Evolutionary conservation across 2,888 invertebrate species (phyloP).

Genomic region (Drosophila neotestacea): DNA sequence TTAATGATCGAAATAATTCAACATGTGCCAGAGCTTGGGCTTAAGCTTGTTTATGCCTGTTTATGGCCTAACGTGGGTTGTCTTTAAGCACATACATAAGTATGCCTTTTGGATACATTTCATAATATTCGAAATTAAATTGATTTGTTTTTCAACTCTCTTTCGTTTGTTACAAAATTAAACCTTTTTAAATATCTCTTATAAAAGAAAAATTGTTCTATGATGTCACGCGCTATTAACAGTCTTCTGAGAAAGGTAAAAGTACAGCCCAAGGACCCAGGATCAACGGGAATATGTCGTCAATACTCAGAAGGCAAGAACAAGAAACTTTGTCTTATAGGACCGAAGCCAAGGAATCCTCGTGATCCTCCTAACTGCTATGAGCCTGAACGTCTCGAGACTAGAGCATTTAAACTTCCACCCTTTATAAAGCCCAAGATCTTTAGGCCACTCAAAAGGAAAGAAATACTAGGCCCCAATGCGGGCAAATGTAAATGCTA

Average conservation of each 20-base stretch:
- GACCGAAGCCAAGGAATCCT: neutral
- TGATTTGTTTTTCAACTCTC: neutral
- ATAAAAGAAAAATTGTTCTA: neutral
- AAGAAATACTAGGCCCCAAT: constrained; percentile 46
- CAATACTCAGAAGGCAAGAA: constrained; percentile 1
- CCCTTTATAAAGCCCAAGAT: constrained; percentile 21
- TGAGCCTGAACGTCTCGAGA: constrained; percentile 11
- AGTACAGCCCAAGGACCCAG: neutral
- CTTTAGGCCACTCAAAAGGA: constrained; percentile 17
- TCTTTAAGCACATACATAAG: constrained; percentile 9
- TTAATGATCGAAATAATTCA: constrained; percentile 75
- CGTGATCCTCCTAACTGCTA: constrained; percentile 32
- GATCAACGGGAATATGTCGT: neutral
- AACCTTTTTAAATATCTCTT: neutral
- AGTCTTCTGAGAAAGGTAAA: neutral
- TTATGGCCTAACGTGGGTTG: constrained; percentile 14
- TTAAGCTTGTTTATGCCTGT: constrained; percentile 47
- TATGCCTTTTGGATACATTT: constrained; percentile 1
- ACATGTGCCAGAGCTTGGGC: constrained; percentile 46
- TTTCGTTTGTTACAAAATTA: neutral
- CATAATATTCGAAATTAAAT: neutral
- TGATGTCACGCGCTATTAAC: neutral
- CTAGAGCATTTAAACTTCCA: constrained; percentile 37
- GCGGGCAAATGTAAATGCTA: constrained; percentile 50
- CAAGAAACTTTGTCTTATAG: constrained; percentile 14